These are phyloP conservation scores for Polia nebulosa DNA, from an alignment of 2,888 invertebrate species.

Conservation along the genomic window DNA sequence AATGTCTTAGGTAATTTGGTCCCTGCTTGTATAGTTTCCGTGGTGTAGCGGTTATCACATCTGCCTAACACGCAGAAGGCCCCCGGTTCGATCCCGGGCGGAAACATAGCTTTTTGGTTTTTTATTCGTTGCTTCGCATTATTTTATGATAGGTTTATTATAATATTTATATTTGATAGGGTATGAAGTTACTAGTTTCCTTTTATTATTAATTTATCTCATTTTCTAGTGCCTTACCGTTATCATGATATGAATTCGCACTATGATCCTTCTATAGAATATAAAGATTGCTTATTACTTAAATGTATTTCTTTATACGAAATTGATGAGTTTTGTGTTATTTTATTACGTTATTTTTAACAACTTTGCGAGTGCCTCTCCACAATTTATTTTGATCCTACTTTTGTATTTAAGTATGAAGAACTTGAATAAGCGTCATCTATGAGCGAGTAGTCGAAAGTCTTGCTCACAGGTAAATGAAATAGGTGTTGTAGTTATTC, in stretches of 20 bases:
- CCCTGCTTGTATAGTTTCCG: slow-evolving; percentile 93
- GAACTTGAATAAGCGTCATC: slow-evolving; percentile 38
- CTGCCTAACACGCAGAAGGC: slow-evolving; percentile 98
- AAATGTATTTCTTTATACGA: background rate
- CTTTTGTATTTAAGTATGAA: background rate
- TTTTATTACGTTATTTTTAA: background rate
- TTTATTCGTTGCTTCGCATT: slow-evolving; percentile 36
- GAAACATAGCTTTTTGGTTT: slow-evolving; percentile 90
- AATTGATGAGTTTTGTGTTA: background rate
- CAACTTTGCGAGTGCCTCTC: fast-evolving
- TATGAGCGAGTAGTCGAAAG: slow-evolving; percentile 19
- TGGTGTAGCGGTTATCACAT: slow-evolving; percentile 98
- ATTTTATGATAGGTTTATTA: no score
- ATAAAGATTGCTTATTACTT: no score
- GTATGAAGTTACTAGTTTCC: no score
- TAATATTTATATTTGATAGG: no score
- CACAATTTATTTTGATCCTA: background rate
- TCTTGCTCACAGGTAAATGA: no score
- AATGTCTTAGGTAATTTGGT: no score
- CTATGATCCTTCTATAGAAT: no score
- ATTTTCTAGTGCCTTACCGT: no score
- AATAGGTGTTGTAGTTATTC: background rate
- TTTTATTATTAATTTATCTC: no score
- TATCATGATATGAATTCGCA: no score
- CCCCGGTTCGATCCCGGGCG: slow-evolving; percentile 97